phyloP scores from a whole-genome alignment of 2,113 vertebrate genomes.

The Chrysemys picta region DNA sequence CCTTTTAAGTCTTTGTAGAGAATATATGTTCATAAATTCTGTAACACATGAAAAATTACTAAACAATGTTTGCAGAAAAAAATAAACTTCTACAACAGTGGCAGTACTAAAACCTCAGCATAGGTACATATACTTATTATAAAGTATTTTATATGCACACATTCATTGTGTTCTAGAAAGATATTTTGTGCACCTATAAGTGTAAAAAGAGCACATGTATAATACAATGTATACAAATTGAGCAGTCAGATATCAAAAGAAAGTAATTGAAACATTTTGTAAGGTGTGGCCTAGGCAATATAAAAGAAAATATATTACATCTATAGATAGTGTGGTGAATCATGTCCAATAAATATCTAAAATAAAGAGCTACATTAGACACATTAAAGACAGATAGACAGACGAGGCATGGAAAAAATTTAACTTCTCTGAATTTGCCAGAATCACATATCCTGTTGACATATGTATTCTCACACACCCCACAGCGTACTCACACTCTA shows the following conservation, averaged over 20 bases:
- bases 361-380: neutral
- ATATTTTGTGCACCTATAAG: neutral
- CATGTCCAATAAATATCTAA: neutral
- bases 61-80: neutral
- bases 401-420: neutral
- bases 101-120: accelerated
- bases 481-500: neutral
- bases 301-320: slow-evolving; percentile 9
- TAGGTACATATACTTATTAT: neutral
- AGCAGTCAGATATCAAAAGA: slow-evolving; percentile 50
- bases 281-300: slow-evolving; percentile 42
- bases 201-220: slow-evolving; percentile 39
- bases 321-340: neutral
- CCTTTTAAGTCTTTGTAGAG: slow-evolving; percentile 48
- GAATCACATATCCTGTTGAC: neutral
- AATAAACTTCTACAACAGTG: neutral
- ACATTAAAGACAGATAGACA: slow-evolving; percentile 18
- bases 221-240: slow-evolving; percentile 38
- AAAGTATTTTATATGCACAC: neutral
- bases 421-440: neutral
- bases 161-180: neutral
- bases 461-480: accelerated
- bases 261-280: slow-evolving; percentile 38
- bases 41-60: slow-evolving; percentile 21
- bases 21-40: slow-evolving; percentile 42